Conservation (phyloP, 35 echinoderm and acorn worm species). For the Heliocidaris tuberculata region DNA sequence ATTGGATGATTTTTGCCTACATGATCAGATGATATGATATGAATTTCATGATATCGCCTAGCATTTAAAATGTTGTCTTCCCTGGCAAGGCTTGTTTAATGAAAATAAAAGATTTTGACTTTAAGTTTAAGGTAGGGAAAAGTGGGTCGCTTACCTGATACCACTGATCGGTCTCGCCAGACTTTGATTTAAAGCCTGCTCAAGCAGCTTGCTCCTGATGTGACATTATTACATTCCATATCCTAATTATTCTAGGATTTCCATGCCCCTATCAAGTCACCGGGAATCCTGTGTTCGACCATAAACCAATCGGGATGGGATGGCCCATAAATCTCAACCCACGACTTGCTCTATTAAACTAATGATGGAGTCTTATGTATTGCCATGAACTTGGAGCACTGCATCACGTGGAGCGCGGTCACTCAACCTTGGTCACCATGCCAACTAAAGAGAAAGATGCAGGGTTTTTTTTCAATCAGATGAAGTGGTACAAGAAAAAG, state of each 20-base stretch:
- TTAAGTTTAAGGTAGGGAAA: not conserved
- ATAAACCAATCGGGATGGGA: conserved; percentile 14
- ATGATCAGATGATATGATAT: too few relatives aligned
- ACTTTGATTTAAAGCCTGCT: not conserved
- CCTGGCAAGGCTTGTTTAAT: not conserved
- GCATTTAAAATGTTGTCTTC: too few relatives aligned
- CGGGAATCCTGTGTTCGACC: not conserved
- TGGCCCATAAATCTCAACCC: conserved; percentile 21
- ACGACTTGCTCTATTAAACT: conserved; percentile 25
- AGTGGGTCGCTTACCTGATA: not conserved
- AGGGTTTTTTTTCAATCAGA: too few relatives aligned
- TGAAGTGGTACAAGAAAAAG: too few relatives aligned
- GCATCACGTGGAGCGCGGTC: not conserved
- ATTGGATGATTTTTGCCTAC: too few relatives aligned
- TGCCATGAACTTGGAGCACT: not conserved
- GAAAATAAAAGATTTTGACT: not conserved
- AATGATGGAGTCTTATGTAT: conserved; percentile 24
- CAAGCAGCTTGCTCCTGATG: not conserved
- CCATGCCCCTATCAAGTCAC: not conserved
- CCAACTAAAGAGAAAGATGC: not conserved
- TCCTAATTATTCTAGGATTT: conserved; percentile 19
- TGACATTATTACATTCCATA: conserved; percentile 18
- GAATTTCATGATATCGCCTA: not conserved
- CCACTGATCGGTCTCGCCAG: not conserved
- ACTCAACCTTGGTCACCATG: conserved; percentile 23